Evolutionary conservation across 2,888 invertebrate genomes (phyloP), one percentile per base, ranked within the genome.

Genomic region (Catocala sponsa): DNA sequence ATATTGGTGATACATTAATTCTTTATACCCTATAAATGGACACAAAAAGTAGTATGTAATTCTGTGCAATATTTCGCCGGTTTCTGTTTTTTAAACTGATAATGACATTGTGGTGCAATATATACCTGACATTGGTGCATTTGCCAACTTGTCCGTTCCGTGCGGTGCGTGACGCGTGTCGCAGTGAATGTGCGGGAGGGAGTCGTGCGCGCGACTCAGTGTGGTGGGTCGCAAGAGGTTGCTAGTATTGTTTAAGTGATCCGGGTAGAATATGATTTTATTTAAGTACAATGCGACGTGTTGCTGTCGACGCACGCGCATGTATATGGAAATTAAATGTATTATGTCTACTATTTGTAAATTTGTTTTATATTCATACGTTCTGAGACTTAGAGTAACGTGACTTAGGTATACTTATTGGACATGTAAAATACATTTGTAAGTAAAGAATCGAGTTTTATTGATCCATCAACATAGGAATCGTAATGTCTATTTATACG

Each of bases 371-470:
- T 35, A 49, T 50, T 12, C 12, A 13, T 48, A 52, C 48, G 53
- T 68, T 72, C 59, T 51, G 46, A 52, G 48, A 58, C 33, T 25
- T 61, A 60, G 61, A 41, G 60, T 50, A 59, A 65, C 35, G 35
- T 38, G 35, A 38, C 6, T 38, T 70, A 52, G 60, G 32, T 51
- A 48, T 46, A 54, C 61, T 60, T 52, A 69, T 50, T 66, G 52
- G 44, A 73, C 65, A 62, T 54, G 47, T 50, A 60, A 60, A 74
- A 70, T 49, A 65, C 59, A 62, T 46, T 61, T 62, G 13, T 59
- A 62, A 68, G 63, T 67, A 63, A 63, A 74, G 65, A 25, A 60
- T 52, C 62, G 60, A 38, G 70, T 74, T 74, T 76, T 76, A 74
- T 76, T 74, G 46, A 63, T 65, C 58, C 53, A 59, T 60, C 54